These are phyloP conservation scores for Triplophysa siluroides DNA, from an alignment of 2,113 vertebrate genomes.

Conservation along the genomic window DNA sequence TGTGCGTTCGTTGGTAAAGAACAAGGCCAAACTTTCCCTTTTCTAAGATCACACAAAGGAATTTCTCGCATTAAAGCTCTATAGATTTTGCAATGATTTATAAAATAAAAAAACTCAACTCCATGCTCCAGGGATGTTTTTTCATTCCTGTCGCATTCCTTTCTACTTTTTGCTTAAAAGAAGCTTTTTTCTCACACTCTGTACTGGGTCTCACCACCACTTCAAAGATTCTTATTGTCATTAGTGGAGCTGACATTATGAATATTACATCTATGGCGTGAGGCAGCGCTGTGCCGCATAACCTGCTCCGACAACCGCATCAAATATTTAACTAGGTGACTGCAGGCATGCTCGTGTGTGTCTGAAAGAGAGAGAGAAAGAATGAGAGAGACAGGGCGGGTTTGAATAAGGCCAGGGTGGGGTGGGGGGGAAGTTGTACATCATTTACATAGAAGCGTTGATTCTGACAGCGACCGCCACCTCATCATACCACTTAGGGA, in stretches of 20 bases:
- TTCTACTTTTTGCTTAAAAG: neutral
- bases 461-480: slow-evolving; percentile 27
- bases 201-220: slow-evolving; percentile 24
- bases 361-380: slow-evolving; percentile 19
- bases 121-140: slow-evolving; percentile 21
- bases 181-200: slow-evolving; percentile 21
- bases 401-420: slow-evolving; percentile 4
- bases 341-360: slow-evolving; percentile 38
- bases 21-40: neutral
- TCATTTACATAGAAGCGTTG: slow-evolving; percentile 37
- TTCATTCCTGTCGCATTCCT: neutral
- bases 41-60: slow-evolving; percentile 37
- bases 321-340: slow-evolving; percentile 59
- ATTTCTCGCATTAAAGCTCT: slow-evolving; percentile 32
- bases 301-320: slow-evolving; percentile 50
- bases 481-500: slow-evolving; percentile 44
- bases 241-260: slow-evolving; percentile 51
- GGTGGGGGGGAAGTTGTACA: slow-evolving; percentile 32
- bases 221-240: slow-evolving; percentile 48
- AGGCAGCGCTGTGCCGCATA: slow-evolving; percentile 41
- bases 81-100: slow-evolving; percentile 28
- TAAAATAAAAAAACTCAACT: slow-evolving; percentile 18
- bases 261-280: slow-evolving; percentile 46
- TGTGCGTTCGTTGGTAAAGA: slow-evolving; percentile 8
- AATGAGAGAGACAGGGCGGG: slow-evolving; percentile 7